These are phyloP conservation scores for Mastomys natalensis DNA, from an alignment of 2,113 vertebrate genomes.

Conservation along the genomic window DNA sequence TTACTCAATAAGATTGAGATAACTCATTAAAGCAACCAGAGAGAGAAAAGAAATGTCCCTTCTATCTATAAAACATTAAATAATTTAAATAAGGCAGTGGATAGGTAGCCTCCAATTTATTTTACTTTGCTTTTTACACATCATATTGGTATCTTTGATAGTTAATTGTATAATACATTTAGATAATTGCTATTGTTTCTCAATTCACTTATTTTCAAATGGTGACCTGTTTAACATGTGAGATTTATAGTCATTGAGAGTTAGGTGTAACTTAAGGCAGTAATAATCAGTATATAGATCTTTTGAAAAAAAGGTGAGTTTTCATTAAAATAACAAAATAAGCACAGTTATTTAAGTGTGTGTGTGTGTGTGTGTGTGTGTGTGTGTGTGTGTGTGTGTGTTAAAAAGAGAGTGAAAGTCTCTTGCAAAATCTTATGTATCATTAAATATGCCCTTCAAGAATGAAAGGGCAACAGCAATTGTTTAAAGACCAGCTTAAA, in stretches of 20 bases:
- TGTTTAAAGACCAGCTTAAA: too few species aligned
- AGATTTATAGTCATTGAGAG: not conserved
- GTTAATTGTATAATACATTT: not conserved
- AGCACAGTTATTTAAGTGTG: not conserved
- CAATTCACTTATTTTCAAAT: not conserved
- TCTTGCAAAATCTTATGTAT: not conserved
- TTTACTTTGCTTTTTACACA: not conserved
- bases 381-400: too few species aligned
- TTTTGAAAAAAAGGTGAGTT: not conserved
- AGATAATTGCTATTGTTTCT: not conserved
- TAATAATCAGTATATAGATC: not conserved
- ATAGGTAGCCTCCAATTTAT: not conserved
- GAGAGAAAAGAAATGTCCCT: not conserved
- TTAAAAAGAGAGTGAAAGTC: not conserved
- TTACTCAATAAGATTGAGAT: not conserved
- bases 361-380: too few species aligned
- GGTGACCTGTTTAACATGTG: not conserved
- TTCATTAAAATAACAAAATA: not conserved
- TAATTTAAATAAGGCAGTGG: not conserved
- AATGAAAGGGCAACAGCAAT: not conserved
- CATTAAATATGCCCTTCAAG: not conserved
- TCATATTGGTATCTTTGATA: not conserved
- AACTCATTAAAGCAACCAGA: not conserved
- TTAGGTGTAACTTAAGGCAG: not conserved
- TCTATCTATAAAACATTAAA: not conserved